Conservation (phyloP, 2,797 vertebrate species). For the Clarias laeviceps region DNA sequence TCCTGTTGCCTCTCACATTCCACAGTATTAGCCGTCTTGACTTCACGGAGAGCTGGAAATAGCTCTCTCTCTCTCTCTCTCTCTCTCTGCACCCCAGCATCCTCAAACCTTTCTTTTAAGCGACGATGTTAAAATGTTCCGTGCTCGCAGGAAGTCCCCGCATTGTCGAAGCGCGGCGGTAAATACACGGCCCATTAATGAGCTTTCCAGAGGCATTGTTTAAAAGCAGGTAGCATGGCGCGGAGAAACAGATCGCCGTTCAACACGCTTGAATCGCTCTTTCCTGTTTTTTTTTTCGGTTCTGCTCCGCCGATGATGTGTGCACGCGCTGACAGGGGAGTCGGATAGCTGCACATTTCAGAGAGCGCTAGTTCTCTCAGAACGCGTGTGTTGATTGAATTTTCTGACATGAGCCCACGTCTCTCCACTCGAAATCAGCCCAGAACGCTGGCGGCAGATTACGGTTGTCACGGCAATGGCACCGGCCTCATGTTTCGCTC, state of each 20-base stretch:
- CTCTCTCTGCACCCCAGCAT: slow-evolving; percentile 23
- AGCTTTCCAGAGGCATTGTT: slow-evolving; percentile 48
- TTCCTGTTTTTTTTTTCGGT: slow-evolving; percentile 59
- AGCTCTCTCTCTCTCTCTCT: slow-evolving; percentile 23
- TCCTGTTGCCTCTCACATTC: slow-evolving; percentile 53
- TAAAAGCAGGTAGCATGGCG: slow-evolving; percentile 30
- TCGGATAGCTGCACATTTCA: slow-evolving; percentile 15
- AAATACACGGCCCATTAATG: slow-evolving; percentile 36
- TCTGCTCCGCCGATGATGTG: slow-evolving; percentile 46
- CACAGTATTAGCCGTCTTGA: slow-evolving; percentile 50
- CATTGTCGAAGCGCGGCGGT: slow-evolving; percentile 40
- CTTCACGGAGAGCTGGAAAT: too few species aligned
- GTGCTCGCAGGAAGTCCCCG: slow-evolving; percentile 35
- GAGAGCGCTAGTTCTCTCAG: not conserved
- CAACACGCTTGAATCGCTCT: slow-evolving; percentile 44
- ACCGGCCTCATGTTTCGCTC: slow-evolving; percentile 71
- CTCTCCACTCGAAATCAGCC: slow-evolving; percentile 69
- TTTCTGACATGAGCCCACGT: slow-evolving; percentile 63
- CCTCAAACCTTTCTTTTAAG: not conserved
- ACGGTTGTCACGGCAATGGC: slow-evolving; percentile 75
- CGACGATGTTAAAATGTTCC: slow-evolving; percentile 16
- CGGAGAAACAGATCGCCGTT: slow-evolving; percentile 28
- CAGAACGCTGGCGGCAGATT: slow-evolving; percentile 68
- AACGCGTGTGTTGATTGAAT: slow-evolving; percentile 43
- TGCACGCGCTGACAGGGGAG: not conserved